Base-by-base conservation (phyloP, 2,888 invertebrate species). In the Agrochola circellaris region DNA sequence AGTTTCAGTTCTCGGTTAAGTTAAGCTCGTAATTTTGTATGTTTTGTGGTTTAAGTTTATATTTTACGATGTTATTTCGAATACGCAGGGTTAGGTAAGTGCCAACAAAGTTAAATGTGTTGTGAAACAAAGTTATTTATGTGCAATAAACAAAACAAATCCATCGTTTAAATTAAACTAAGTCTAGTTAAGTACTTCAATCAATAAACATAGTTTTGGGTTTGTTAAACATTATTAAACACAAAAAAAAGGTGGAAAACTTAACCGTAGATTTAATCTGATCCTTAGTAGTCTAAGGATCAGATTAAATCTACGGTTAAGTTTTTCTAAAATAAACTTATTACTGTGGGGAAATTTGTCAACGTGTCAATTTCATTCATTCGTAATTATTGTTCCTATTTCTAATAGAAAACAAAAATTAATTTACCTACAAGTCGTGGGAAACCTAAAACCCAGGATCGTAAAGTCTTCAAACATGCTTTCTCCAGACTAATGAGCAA, bases 401-500 rank as follows among this genome's bases (percentile, higher is more conserved):
- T 34, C 11, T 9, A 38, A 56, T 26, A 20, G 38, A 58, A n/a
- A 54, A 54, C 7, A 4, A 17, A 68, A 64, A 38, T 56, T 6
- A 34, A 58, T 74, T 56, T 54, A 54, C 26, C 4, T 11, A 34
- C 8, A 11, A 34, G n/a, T 62, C 38, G 58, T 77, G 79, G 15
- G 75, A 62, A 79, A n/a, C 7, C 26, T 34, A 23, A 51, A 38
- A 51, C n/a, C 23, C 11, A 71, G 67, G 34, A 67, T 61, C 45
- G 45, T 58, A 73, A 68, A 83, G 11, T 60, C 34, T 51, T 51
- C 51, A 75, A 64, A 30, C 60, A 65, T 68, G 80, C 69, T 82
- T 83, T 82, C 82, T 66, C 65, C 5, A 65, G 61, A 66, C 80
- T 60, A 77, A 75, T 77, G 77, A 78, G 48, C 38, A 66, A 83